These are phyloP conservation scores for Oegoconia quadripuncta DNA, from an alignment of 2,888 invertebrate genomes.

Conservation along the genomic window DNA sequence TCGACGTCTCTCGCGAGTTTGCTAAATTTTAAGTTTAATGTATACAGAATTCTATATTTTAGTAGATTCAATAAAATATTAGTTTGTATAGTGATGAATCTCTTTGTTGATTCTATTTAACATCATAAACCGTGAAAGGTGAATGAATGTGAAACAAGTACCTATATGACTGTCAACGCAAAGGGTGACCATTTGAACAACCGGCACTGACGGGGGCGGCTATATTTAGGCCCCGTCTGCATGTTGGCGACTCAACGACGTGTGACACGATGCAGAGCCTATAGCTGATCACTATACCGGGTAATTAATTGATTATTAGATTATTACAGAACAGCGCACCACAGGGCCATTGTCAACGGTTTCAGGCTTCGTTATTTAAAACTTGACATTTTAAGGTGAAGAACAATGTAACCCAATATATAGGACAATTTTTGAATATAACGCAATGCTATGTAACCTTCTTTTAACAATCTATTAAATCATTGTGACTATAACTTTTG, in stretches of 20 bases:
- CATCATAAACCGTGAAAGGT: too few species aligned
- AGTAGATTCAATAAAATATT: too few species aligned
- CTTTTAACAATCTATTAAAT: not conserved
- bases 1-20: too few species aligned
- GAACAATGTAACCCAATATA: too few species aligned
- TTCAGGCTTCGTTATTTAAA: conserved; percentile 34
- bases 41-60: too few species aligned
- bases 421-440: too few species aligned
- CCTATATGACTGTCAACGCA: conserved; percentile 26
- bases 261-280: conserved; percentile 54
- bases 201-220: conserved; percentile 35
- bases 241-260: conserved; percentile 45
- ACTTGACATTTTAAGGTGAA: conserved; percentile 38
- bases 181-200: conserved; percentile 39
- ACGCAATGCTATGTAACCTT: too few species aligned
- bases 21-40: too few species aligned
- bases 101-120: too few species aligned
- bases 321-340: conserved; percentile 48
- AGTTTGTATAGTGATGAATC: too few species aligned
- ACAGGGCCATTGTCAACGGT: conserved; percentile 45
- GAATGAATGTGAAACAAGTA: too few species aligned
- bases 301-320: conserved; percentile 52
- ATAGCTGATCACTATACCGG: conserved; percentile 49
- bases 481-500: conserved; percentile 18
- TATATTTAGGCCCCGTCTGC: conserved; percentile 62